Evolutionary conservation across 2,113 vertebrate species (phyloP), one percentile per base, ranked within the genome.

Genomic region (Riparia riparia): DNA sequence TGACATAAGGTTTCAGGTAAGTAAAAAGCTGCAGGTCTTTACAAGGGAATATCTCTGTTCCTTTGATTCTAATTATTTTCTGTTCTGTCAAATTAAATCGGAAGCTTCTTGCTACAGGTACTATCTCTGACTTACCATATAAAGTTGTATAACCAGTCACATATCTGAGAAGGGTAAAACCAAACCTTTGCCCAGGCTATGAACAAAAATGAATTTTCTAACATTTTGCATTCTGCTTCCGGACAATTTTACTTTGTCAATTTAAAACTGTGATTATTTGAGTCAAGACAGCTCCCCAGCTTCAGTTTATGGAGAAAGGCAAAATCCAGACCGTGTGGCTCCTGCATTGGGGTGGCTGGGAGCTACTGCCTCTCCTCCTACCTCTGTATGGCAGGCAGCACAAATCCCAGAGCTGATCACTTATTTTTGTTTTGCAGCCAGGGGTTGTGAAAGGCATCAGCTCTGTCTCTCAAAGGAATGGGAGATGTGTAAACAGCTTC

Each of bases 261-360:
- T 87, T 73, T 77, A 72, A 93, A 90, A 41, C 14, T 34, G 28
- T n/a, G 69, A 65, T 73, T 80, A 42, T 60, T 54, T 64, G 28
- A 16, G 29, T 31, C 16, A 82, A 69, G 58, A 19, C 12, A 54
- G 20, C 16, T 80, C n/a, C 73, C 32, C 42, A 73, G 42, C 39
- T 82, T 13, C 6, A 2, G 14, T 39, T 88, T 34, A n/a, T 14
- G 57, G 22, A 64, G 34, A 31, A 89, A 16, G 37, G 17, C 66
- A 76, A 65, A 45, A 71, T 28, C 17, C 44, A 84, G 14, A 50
- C 2, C 39, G 37, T 17, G 14, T 6, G 8, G 39, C 6, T 78
- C 51, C 31, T 84, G 15, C 13, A 14, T 5, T 0, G 0, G 51
- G 8, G 44, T 32, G 53, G 6, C 37, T 16, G 41, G 56, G 15